Conservation (phyloP, 1,140 invertebrate genomes). For the Coptotermes formosanus region DNA sequence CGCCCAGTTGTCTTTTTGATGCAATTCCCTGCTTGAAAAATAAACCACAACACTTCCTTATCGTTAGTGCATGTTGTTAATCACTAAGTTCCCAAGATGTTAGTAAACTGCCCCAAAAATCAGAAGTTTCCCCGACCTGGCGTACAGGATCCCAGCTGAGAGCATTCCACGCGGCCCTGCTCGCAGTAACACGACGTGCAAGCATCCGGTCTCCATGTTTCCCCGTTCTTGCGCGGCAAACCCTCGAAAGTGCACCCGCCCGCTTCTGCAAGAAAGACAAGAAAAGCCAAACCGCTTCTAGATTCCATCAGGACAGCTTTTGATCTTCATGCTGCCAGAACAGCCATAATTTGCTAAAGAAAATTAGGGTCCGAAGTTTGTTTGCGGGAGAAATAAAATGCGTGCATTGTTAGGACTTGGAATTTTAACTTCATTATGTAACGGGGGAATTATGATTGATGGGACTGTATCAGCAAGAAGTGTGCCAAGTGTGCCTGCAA, state of each 20-base stretch:
- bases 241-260: constrained; percentile 51
- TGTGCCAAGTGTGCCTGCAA: too few species aligned
- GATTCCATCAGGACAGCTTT: neutral
- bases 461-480: too few species aligned
- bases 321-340: too few species aligned
- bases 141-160: constrained; percentile 43
- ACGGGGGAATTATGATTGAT: too few species aligned
- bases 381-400: too few species aligned
- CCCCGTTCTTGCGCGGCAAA: constrained; percentile 57
- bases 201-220: constrained; percentile 60
- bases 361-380: too few species aligned
- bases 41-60: too few species aligned
- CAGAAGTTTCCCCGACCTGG: constrained; percentile 34
- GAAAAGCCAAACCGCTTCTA: neutral
- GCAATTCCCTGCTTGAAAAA: constrained; percentile 2
- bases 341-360: too few species aligned
- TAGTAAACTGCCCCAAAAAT: too few species aligned
- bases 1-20: neutral
- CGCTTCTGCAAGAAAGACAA: constrained; percentile 26
- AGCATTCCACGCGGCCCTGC: constrained; percentile 57
- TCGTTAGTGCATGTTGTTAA: neutral
- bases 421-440: too few species aligned
- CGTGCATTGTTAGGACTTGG: too few species aligned
- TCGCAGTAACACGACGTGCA: constrained; percentile 65
- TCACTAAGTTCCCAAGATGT: neutral